Base-by-base conservation (phyloP, 2,113 vertebrate species). In the Gobius niger region DNA sequence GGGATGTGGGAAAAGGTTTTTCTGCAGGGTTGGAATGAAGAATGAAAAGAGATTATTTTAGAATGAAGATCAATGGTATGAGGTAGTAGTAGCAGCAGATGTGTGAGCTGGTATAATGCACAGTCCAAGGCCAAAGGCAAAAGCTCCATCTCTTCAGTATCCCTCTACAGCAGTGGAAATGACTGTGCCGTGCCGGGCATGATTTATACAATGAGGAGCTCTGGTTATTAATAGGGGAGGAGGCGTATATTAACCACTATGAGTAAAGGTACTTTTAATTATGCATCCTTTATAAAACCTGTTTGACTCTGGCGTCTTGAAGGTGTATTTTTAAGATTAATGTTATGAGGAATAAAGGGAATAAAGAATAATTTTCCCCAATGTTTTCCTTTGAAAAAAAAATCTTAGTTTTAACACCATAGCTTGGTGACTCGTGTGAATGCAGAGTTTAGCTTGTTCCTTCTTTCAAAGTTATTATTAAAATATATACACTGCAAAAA, bases 21-120 rank as follows among this genome's bases (percentile, higher is more conserved):
- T 90, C 88, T 89, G 85, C 87, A 85, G 90, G 85, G 82, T 85
- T 81, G 83, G 84, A 76, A 77, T 91, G 90, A 91, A 87, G 75
- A 88, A 91, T 90, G 87, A 87, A 87, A 89, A 90, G 90, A 90
- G 87, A 90, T 91, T 91, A 91, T 91, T 91, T 91, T 91, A 91
- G 90, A 90, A 90, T 87, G 84, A 89, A 89, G 89, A 89, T 91
- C 89, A 91, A 91, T 90, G 89, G 84, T 85, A 78, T 73, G 82
- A 87, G 83, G 67, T 85, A 76, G 81, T 16, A 73, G 76, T 53
- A 65, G 67, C 18, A 74, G 82, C 42, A 72, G 78, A 16, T 72
- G 86, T 87, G 86, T 86, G 85, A 85, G 85, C 85, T 41, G 82
- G 87, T 82, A 75, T 85, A 87, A 87, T 85, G 73, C 74, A 69